These are phyloP conservation scores for Percopsis transmontana DNA, from an alignment of 2,113 vertebrate genomes.

Conservation along the genomic window DNA sequence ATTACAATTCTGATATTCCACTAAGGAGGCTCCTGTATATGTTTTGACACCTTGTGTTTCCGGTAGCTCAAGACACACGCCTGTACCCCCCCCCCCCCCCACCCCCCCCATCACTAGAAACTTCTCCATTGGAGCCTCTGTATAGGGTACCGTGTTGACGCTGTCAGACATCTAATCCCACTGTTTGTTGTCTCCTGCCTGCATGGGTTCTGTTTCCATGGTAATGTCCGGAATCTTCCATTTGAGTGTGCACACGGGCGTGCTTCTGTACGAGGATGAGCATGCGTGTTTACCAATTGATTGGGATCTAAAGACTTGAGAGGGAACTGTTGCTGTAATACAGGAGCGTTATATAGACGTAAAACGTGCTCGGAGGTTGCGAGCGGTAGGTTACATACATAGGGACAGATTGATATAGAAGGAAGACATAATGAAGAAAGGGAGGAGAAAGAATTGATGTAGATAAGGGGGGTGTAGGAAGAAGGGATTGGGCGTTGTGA, in stretches of 20 bases:
- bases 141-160: not conserved
- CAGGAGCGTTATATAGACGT: not conserved
- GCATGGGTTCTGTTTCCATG: constrained; percentile 55
- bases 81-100: no score
- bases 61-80: not conserved
- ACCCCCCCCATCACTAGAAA: no score
- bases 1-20: constrained; percentile 34
- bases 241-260: constrained; percentile 37
- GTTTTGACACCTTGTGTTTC: constrained; percentile 25
- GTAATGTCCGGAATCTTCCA: constrained; percentile 33
- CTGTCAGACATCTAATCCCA: constrained; percentile 25
- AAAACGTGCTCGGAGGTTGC: constrained; percentile 15
- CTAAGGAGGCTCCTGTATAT: constrained; percentile 13
- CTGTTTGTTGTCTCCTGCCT: constrained; percentile 17
- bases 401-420: constrained; percentile 12
- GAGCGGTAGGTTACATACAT: not conserved
- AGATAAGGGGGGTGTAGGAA: constrained; percentile 21
- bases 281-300: constrained; percentile 38
- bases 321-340: constrained; percentile 1
- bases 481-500: constrained; percentile 43
- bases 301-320: constrained; percentile 16
- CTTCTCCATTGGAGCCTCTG: no score
- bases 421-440: constrained; percentile 7
- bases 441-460: constrained; percentile 6
- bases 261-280: constrained; percentile 34